A percentile compares a stretch with the other conserved stretches of the same genome.
Conservation (phyloP, 2,888 invertebrate genomes). For the Tetragnatha montana region DNA sequence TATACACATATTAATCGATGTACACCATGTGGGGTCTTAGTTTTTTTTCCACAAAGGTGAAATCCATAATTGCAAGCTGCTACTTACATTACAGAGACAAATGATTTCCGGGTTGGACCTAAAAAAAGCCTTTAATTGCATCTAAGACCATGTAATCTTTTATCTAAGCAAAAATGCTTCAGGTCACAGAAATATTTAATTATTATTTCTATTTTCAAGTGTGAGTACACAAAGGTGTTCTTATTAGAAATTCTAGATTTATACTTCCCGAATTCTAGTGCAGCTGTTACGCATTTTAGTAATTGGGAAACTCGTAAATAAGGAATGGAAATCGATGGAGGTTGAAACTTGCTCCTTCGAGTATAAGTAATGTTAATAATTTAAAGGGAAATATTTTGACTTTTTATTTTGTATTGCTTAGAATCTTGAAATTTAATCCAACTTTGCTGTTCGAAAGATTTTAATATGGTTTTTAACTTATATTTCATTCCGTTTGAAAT, state of each 20-base stretch:
- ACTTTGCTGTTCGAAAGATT: no score
- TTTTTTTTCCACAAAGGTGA: constrained; percentile 14
- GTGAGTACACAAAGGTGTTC: constrained; percentile 30
- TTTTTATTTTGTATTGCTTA: background rate
- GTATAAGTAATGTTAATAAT: constrained; percentile 2
- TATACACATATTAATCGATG: background rate
- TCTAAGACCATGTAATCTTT: constrained; percentile 25
- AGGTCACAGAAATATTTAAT: constrained; percentile 24
- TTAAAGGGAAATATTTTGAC: background rate
- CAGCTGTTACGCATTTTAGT: constrained; percentile 34
- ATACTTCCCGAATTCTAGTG: constrained; percentile 12
- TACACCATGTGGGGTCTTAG: background rate
- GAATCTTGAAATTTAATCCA: no score
- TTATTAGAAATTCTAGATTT: constrained; percentile 33
- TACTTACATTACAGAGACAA: constrained; percentile 35
- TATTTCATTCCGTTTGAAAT: no score
- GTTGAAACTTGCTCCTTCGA: background rate
- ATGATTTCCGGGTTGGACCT: constrained; percentile 12
- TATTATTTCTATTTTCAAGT: constrained; percentile 30
- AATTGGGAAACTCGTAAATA: constrained; percentile 38
- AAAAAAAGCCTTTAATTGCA: constrained; percentile 36
- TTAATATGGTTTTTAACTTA: no score
- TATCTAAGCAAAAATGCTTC: constrained; percentile 28
- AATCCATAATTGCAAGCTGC: constrained; percentile 28
- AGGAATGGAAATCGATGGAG: constrained; percentile 31